phyloP scores from a whole-genome alignment of 1,140 invertebrate species.

The Neocloeon triangulifer region DNA sequence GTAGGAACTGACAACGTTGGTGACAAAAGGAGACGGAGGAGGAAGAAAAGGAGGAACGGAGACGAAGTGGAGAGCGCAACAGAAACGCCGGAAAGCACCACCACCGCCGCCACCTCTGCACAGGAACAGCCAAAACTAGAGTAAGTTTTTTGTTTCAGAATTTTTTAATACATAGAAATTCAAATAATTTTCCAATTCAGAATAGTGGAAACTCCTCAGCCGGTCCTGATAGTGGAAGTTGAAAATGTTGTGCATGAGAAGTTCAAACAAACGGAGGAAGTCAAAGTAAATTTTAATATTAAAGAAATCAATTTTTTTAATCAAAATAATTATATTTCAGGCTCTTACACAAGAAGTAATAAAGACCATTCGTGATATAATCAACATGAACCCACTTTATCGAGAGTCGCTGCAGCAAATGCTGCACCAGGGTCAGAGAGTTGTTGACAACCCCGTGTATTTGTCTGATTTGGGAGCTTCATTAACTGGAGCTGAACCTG shows the following conservation, averaged over 20 bases:
- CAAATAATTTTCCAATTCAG: no score
- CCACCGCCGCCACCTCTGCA: no score
- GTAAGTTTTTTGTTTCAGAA: no score
- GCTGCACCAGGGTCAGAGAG: slow-evolving; percentile 81
- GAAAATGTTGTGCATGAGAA: slow-evolving; percentile 82
- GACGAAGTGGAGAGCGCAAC: slow-evolving; percentile 1
- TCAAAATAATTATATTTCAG: slow-evolving; percentile 18
- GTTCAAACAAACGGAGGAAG: slow-evolving; percentile 80
- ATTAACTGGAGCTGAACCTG: slow-evolving; percentile 74
- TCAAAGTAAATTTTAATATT: slow-evolving; percentile 39
- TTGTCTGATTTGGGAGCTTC: slow-evolving; percentile 90
- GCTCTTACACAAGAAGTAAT: slow-evolving; percentile 92
- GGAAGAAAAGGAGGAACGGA: slow-evolving; percentile 7
- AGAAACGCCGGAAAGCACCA: slow-evolving; percentile 7
- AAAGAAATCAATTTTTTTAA: not conserved
- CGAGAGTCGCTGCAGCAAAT: slow-evolving; percentile 80
- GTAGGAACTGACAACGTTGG: slow-evolving; percentile 7
- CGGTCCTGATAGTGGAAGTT: slow-evolving; percentile 80
- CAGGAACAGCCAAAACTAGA: no score
- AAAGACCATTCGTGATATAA: slow-evolving; percentile 93
- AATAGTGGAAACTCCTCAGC: no score
- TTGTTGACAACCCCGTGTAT: slow-evolving; percentile 98
- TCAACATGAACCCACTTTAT: slow-evolving; percentile 86
- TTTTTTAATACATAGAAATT: no score
- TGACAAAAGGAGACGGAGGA: slow-evolving; percentile 5